phyloP scores from a whole-genome alignment of 2,888 invertebrate species.

The Bhutanitis thaidina region DNA sequence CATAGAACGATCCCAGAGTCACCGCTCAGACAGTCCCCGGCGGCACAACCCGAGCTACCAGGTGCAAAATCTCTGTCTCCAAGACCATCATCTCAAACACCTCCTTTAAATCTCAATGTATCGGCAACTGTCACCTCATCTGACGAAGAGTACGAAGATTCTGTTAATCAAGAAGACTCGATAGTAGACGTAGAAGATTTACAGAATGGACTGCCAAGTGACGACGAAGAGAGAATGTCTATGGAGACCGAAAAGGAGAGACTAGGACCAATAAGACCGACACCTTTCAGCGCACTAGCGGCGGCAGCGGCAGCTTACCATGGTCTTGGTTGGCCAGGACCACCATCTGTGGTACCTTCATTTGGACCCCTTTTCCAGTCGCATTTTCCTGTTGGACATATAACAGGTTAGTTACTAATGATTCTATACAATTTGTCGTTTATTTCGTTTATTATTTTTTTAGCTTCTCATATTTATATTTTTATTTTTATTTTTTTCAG shows the following conservation, averaged over 20 bases:
- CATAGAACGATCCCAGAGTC: slow-evolving; percentile 74
- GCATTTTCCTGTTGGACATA: slow-evolving; percentile 76
- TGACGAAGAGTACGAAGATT: slow-evolving; percentile 84
- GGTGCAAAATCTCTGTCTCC: slow-evolving; percentile 63
- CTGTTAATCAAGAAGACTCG: slow-evolving; percentile 84
- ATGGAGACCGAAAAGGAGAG: slow-evolving; percentile 54
- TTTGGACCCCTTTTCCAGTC: slow-evolving; percentile 85
- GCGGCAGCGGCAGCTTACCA: slow-evolving; percentile 86
- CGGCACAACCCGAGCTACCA: slow-evolving; percentile 68
- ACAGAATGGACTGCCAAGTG: slow-evolving; percentile 76
- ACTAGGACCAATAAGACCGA: slow-evolving; percentile 85
- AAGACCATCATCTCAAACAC: slow-evolving; percentile 62
- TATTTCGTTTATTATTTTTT: background rate
- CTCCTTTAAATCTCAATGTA: slow-evolving; percentile 71
- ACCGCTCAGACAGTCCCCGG: slow-evolving; percentile 68
- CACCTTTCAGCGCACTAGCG: slow-evolving; percentile 83
- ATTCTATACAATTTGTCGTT: background rate
- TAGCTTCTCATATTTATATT: too few species aligned
- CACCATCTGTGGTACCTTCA: slow-evolving; percentile 79
- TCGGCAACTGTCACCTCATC: slow-evolving; percentile 74
- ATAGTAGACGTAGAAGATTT: slow-evolving; percentile 90
- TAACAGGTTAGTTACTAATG: slow-evolving; percentile 57
- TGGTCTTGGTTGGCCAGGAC: slow-evolving; percentile 80
- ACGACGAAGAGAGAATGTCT: slow-evolving; percentile 64
- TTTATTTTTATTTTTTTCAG: too few species aligned